Conservation (phyloP, 2,113 vertebrate genomes). For the Pimephales promelas region DNA sequence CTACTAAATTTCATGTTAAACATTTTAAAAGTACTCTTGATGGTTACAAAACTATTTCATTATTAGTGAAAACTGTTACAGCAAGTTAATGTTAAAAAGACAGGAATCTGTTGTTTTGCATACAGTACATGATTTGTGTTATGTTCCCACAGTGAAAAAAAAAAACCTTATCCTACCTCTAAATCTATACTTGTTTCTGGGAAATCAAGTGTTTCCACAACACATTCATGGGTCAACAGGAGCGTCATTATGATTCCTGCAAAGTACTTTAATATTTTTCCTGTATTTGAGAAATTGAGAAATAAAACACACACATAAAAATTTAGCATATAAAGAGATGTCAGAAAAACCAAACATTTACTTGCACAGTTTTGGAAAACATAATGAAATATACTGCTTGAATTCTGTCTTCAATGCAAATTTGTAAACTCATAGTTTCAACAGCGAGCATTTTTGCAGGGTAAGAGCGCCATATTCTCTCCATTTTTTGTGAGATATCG, state of each 20-base stretch:
- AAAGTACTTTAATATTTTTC: slow-evolving; percentile 39
- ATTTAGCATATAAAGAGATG: background rate
- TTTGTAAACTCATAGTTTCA: no score
- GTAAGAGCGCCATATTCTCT: no score
- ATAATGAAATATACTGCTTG: no score
- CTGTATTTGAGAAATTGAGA: slow-evolving; percentile 61
- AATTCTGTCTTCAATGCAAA: no score
- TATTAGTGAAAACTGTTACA: background rate
- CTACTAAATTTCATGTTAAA: no score
- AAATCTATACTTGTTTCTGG: slow-evolving; percentile 33
- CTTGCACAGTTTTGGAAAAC: background rate
- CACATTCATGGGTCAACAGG: slow-evolving; percentile 37
- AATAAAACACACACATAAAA: no score
- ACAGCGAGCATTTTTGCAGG: no score
- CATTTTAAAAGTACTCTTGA: background rate
- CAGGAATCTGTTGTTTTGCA: background rate
- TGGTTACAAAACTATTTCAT: background rate
- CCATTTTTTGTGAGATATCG: no score
- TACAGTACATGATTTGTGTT: background rate
- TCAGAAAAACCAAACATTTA: background rate
- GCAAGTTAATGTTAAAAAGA: background rate
- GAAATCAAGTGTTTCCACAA: slow-evolving; percentile 60
- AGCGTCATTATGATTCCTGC: slow-evolving; percentile 47
- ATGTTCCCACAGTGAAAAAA: background rate
- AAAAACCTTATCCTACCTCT: slow-evolving; percentile 54